Conservation (phyloP, 1,140 invertebrate genomes). For the Contarinia nasturtii region DNA sequence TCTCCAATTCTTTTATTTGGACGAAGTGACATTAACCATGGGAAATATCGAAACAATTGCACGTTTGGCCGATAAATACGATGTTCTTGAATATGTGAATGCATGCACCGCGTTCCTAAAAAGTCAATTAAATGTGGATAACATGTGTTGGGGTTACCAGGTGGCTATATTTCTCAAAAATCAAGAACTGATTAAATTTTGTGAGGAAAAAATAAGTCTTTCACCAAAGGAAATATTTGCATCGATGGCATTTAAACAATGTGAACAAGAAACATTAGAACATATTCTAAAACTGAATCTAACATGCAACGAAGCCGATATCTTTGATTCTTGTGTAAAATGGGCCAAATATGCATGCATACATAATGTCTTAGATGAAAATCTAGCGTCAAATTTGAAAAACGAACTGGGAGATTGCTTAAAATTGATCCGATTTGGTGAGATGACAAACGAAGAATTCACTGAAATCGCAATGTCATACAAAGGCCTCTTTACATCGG, state of each 20-base stretch:
- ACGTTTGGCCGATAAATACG: no score
- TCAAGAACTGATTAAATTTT: no score
- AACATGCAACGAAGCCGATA: not conserved
- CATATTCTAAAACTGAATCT: not conserved
- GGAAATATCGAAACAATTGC: no score
- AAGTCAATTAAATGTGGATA: no score
- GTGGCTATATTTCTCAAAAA: no score
- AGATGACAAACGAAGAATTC: not conserved
- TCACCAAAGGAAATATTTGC: not conserved
- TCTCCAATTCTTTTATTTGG: no score
- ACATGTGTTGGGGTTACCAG: no score
- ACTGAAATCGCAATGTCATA: not conserved
- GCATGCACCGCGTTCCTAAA: no score
- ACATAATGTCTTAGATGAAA: not conserved
- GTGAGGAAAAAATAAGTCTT: no score
- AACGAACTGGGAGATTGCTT: not conserved
- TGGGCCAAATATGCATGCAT: not conserved
- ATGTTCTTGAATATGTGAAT: no score
- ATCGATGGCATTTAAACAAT: not conserved
- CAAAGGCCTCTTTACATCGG: not conserved
- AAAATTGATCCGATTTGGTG: not conserved
- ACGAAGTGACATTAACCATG: no score
- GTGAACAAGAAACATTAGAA: not conserved
- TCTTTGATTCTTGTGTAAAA: not conserved
- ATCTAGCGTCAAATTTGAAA: not conserved